Evolutionary conservation across 2,113 vertebrate genomes (phyloP).

Genomic region (Lutjanus erythropterus): DNA sequence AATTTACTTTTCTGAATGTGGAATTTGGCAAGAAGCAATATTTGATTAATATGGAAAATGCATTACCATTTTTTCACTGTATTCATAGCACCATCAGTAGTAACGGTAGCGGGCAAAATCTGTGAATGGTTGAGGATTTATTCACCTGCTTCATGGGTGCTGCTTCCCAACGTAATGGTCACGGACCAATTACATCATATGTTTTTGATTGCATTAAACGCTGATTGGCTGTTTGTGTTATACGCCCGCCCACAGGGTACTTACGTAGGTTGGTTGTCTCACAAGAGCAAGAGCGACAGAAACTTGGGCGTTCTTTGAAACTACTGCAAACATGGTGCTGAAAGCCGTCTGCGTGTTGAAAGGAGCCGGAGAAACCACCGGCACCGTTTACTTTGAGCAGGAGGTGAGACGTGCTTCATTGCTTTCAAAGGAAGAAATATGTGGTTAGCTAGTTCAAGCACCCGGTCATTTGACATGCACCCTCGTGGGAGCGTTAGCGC

Average conservation of each 20-base stretch:
- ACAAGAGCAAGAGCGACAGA: no score
- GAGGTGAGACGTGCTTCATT: conserved; percentile 63
- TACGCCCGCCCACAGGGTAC: neutral
- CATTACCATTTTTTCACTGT: no score
- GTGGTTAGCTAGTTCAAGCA: neutral
- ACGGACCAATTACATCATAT: conserved; percentile 46
- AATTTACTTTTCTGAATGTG: no score
- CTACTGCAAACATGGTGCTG: conserved; percentile 64
- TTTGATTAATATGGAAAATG: no score
- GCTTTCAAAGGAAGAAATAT: rapidly evolving
- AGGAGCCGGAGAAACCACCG: conserved; percentile 77
- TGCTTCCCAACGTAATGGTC: rapidly evolving
- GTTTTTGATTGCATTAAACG: rapidly evolving
- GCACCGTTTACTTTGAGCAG: conserved; percentile 82
- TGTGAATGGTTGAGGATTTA: no score
- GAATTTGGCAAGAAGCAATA: no score
- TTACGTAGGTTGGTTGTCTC: neutral
- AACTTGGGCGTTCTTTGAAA: neutral
- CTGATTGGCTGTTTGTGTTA: conserved; percentile 50
- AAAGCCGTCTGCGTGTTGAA: conserved; percentile 86
- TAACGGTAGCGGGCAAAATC: no score
- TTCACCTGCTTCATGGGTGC: neutral
- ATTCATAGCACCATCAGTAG: no score
- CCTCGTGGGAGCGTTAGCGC: neutral
- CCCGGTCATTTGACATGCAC: rapidly evolving